Base-by-base conservation (phyloP, 2,113 vertebrate genomes). In the Neolamprologus ventralis region DNA sequence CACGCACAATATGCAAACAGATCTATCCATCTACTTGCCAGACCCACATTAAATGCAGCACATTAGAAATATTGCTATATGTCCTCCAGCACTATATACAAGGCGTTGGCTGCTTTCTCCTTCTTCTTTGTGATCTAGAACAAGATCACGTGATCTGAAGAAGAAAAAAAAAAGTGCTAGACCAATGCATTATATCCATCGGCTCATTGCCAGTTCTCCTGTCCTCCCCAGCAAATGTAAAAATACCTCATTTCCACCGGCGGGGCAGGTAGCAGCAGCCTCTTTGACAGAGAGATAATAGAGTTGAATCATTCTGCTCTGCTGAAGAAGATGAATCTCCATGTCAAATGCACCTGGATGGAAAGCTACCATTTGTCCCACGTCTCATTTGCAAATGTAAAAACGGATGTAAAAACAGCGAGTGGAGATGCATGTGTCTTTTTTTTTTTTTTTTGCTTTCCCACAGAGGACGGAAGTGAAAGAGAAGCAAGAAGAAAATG, bases 231-330 rank as follows among this genome's bases (percentile, higher is more conserved):
- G 31, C 6, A 33, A 83, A 79, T 37, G 84, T 71, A 90, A 85
- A 88, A 86, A 83, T 73, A 84, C 11, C 80, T 83, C 11, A 85
- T 83, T 89, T 88, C 37, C 54, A 81, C 26, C 63, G 2, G 80
- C 49, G 4, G 75, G 81, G 31, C 47, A 11, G 68, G 82, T 26
- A 87, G 57, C 80, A 12, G 87, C 82, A 28, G 87, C 47, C 11
- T 40, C 58, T 71, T 53, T 85, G 88, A 94, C 68, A 60, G 81
- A 78, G 65, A 83, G 45, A 88, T 89, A 93, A 93, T 84, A 49
- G 87, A 90, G 84, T 71, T 79, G 80, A 85, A 89, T 87, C 16
- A 45, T 82, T 51, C 83, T 10, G 78, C 81, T 86, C 75, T 89
- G 82, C 86, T 49, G 83, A 68, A 26, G 86, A 83, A 88, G 83